Evolutionary conservation across 2,113 vertebrate genomes (phyloP), one percentile per base, ranked within the genome.

Genomic region (Cnemophilus loriae): DNA sequence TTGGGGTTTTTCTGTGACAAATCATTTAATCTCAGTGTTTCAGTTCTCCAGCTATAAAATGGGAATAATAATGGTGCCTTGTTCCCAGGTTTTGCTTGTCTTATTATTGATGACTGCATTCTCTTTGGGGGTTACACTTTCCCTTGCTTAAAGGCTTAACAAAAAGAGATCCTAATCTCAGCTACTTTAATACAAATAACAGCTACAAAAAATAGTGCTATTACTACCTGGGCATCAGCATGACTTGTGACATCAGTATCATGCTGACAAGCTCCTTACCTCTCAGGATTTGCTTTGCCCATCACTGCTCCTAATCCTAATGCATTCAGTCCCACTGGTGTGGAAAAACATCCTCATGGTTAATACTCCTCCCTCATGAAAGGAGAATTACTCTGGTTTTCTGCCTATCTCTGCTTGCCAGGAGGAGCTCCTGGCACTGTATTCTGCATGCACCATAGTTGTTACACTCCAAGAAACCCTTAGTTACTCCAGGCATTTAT

Each of bases 151-250:
- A 96, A 93, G 80, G 92, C 80, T 96, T 95, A 95, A 93, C 88
- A 89, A 88, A 93, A 93, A 94, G 49, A 94, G 88, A 90, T 92
- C 83, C 83, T 96, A 90, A 97, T 96, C 92, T 95, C 90, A 84
- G 76, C 80, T 95, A 69, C 90, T 90, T 92, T 96, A 92, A 86
- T 92, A 90, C 76, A 94, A 97, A 90, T 90, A 97, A 79, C 57
- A 82, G 55, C 65, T 80, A 60, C 84, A 77, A 88, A 93, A 96
- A 81, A 41, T 39, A 86, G 68, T 13, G 5, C 35, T 89, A 84
- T 97, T 96, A 96, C 96, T 94, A 96, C 86, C 96, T 94, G 96
- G 92, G 93, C 95, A 96, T 96, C 92, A 89, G 90, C 80, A 84
- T 79, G 80, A 69, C 92, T 90, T 90, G 89, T 90, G 80, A 79